Evolutionary conservation across 2,113 vertebrate genomes (phyloP), one percentile per base, ranked within the genome.

Genomic region (Rhea americana): DNA sequence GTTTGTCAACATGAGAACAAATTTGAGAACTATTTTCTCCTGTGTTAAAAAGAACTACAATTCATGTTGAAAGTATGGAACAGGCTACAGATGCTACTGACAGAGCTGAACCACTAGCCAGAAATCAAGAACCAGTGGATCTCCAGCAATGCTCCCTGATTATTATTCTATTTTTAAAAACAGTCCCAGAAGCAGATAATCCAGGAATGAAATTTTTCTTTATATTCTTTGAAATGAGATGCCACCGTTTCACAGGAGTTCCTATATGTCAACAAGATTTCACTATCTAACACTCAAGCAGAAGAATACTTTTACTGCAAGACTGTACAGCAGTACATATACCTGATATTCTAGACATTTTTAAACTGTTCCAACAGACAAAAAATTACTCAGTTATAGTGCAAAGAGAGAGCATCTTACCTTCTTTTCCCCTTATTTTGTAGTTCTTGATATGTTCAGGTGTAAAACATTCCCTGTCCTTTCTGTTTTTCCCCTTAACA

Each of bases 221-320:
- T 90, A 61, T 85, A 70, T 86, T 83, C 62, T 92, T 95, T 97
- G 91, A 96, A 96, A 77, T 62, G 62, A 84, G 74, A 92, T 94
- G 62, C 62, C 47, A 43, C 63, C 87, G 79, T 94, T 94, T 89
- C 59, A 66, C 75, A 93, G 91, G 67, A 87, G 41, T 76, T 95
- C 25, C 47, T 75, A 45, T 90, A 22, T 55, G 70, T 86, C 63
- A 94, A 93, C 56, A 77, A 62, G 47, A 61, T 94, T 91, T 77
- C 87, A 88, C 82, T 82, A 61, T 87, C 47, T 65, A 66, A 68
- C n/a, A 67, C 20, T 76, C 51, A 95, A 66, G 82, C 85, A 85
- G 61, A 80, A 24, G 19, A 63, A 45, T 28, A 18, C 32, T 55
- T 94, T 95, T 91, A 80, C 48, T 89, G 39, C 30, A 82, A 82